phyloP scores from a whole-genome alignment of 2,888 invertebrate species.

The Cerceris ruficornis region DNA sequence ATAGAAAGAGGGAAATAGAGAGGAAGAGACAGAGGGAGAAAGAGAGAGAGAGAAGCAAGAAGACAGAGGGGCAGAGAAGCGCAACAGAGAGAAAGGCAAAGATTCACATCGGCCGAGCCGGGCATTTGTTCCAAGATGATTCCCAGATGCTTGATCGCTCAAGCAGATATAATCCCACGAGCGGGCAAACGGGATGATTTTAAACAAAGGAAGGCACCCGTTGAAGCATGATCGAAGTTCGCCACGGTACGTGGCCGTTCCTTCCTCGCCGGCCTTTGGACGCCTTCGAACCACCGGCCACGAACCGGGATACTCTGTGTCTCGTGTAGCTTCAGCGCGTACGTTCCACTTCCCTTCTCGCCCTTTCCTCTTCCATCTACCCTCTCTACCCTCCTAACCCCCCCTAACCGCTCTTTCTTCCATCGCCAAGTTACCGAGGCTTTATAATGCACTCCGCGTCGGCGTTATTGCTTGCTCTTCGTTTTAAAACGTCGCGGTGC shows the following conservation, averaged over 20 bases:
- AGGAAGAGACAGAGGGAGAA: neutral
- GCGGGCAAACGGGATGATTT: slow-evolving; percentile 73
- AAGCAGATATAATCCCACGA: slow-evolving; percentile 77
- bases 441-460: slow-evolving; percentile 8
- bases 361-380: too few species aligned
- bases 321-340: slow-evolving; percentile 3
- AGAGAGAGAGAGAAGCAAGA: neutral
- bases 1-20: too few species aligned
- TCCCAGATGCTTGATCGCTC: slow-evolving; percentile 75
- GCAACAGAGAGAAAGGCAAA: slow-evolving; percentile 56
- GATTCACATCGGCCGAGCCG: slow-evolving; percentile 59
- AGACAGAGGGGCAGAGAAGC: slow-evolving; percentile 16
- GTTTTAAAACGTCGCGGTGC: slow-evolving; percentile 3
- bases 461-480: slow-evolving; percentile 14
- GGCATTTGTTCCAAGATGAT: slow-evolving; percentile 73
- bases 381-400: too few species aligned
- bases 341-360: too few species aligned
- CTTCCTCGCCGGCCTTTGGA: slow-evolving; percentile 53
- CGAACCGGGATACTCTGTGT: slow-evolving; percentile 25
- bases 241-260: slow-evolving; percentile 72
- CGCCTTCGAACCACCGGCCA: slow-evolving; percentile 55
- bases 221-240: slow-evolving; percentile 76
- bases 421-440: neutral
- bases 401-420: neutral
- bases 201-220: slow-evolving; percentile 77